These are phyloP conservation scores for Hipposideros armiger DNA, from an alignment of 2,113 vertebrate species.

Conservation along the genomic window DNA sequence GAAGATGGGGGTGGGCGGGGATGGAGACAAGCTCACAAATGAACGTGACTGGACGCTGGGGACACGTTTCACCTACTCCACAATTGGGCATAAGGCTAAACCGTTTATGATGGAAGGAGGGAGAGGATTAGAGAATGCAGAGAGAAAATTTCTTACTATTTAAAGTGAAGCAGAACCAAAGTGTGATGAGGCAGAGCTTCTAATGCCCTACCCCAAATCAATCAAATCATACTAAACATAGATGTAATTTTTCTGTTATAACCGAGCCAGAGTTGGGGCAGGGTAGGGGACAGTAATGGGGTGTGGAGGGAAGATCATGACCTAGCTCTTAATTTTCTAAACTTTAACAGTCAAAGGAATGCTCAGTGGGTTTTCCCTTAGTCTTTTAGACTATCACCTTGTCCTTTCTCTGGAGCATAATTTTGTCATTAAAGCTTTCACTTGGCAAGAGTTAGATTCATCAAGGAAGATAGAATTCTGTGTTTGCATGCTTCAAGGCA, in stretches of 20 bases:
- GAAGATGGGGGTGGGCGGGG: not conserved
- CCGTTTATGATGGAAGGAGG: not conserved
- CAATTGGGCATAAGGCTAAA: not conserved
- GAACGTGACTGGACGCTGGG: not conserved
- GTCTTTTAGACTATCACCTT: conserved; percentile 59
- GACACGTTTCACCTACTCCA: not conserved
- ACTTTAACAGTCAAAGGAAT: not conserved
- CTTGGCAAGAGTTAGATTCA: conserved; percentile 68
- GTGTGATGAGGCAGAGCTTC: not conserved
- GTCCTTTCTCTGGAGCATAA: conserved; percentile 57
- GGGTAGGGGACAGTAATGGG: not conserved
- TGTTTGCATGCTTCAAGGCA: conserved; percentile 80
- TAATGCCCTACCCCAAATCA: not conserved
- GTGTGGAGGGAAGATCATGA: not conserved
- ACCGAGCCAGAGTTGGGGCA: not conserved
- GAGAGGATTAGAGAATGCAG: not conserved
- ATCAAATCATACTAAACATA: not conserved
- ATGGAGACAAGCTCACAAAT: not conserved
- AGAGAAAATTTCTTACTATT: not conserved
- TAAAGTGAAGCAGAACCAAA: conserved; percentile 2
- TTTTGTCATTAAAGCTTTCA: conserved; percentile 77
- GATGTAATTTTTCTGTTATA: not conserved
- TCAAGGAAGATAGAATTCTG: conserved; percentile 73
- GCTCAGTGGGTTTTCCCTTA: not conserved
- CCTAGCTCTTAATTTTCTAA: not conserved